phyloP scores from a whole-genome alignment of 2,113 vertebrate genomes.

The Salvator merianae region DNA sequence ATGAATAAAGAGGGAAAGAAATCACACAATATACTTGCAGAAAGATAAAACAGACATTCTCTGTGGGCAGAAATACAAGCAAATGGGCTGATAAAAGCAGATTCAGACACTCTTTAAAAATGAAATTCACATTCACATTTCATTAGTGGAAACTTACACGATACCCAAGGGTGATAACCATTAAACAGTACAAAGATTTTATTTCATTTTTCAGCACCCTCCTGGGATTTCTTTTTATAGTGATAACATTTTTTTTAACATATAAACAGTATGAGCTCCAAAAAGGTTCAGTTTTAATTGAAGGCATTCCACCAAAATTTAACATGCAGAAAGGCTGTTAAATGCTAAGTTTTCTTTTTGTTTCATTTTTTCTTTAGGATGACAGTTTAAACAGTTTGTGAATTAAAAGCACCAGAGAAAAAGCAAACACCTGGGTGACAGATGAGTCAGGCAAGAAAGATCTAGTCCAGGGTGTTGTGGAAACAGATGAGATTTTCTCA shows the following conservation, averaged over 20 bases:
- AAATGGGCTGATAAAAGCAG: conserved; percentile 48
- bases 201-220: conserved; percentile 64
- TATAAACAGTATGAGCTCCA: conserved; percentile 56
- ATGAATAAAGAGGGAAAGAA: conserved; percentile 33
- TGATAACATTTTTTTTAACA: conserved; percentile 55
- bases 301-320: conserved; percentile 61
- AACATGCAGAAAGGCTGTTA: conserved; percentile 37
- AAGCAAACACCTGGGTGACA: conserved; percentile 38
- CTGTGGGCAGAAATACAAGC: conserved; percentile 45
- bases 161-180: conserved; percentile 69
- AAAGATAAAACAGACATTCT: conserved; percentile 12
- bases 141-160: conserved; percentile 67
- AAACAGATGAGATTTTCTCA: conserved; percentile 27
- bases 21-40: conserved; percentile 38
- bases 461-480: conserved; percentile 37
- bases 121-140: conserved; percentile 61
- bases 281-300: conserved; percentile 59
- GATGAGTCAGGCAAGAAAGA: not conserved
- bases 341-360: conserved; percentile 25
- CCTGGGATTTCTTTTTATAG: conserved; percentile 61
- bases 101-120: conserved; percentile 40
- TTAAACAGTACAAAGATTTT: conserved; percentile 70
- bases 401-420: conserved; percentile 35
- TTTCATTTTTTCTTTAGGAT: conserved; percentile 24
- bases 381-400: conserved; percentile 48